These are phyloP conservation scores for Ferrisia virgata DNA, from an alignment of 2,888 invertebrate species.

Conservation along the genomic window DNA sequence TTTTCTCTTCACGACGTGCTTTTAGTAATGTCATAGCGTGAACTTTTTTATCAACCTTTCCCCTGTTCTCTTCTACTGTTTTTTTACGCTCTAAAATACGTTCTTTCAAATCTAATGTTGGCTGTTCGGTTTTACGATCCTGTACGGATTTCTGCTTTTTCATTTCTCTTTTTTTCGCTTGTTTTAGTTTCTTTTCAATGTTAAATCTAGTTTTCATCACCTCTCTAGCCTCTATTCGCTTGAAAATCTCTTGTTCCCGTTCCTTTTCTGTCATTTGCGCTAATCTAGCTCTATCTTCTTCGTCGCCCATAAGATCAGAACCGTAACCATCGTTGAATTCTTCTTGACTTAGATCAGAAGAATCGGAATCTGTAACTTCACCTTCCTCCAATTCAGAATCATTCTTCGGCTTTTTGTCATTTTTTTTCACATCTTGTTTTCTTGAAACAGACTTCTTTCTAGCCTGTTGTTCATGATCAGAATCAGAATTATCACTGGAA, in stretches of 20 bases:
- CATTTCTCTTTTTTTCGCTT: constrained; percentile 74
- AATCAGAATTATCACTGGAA: constrained; percentile 52
- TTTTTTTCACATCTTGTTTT: constrained; percentile 79
- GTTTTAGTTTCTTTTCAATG: constrained; percentile 86
- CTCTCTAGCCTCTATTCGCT: constrained; percentile 91
- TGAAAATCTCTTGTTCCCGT: constrained; percentile 94
- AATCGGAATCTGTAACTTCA: constrained; percentile 71
- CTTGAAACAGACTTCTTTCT: constrained; percentile 54
- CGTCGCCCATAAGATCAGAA: constrained; percentile 95
- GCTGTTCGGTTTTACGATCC: constrained; percentile 54
- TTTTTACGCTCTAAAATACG: constrained; percentile 82
- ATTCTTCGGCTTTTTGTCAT: constrained; percentile 53
- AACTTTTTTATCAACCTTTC: constrained; percentile 76
- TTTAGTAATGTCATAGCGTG: constrained; percentile 91
- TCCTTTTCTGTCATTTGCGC: constrained; percentile 95
- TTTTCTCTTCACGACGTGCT: constrained; percentile 86
- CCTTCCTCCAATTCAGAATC: constrained; percentile 55
- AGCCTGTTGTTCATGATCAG: constrained; percentile 52
- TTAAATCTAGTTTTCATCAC: constrained; percentile 93
- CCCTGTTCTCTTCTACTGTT: constrained; percentile 81
- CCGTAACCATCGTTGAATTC: constrained; percentile 97
- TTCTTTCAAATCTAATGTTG: constrained; percentile 66
- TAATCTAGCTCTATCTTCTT: constrained; percentile 84
- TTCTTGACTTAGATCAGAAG: constrained; percentile 68
- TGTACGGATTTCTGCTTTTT: constrained; percentile 55